Percentiles rank a stretch among this genome's conserved stretches.
Conservation (phyloP, 1,140 invertebrate species). For the Drosophila grimshawi region DNA sequence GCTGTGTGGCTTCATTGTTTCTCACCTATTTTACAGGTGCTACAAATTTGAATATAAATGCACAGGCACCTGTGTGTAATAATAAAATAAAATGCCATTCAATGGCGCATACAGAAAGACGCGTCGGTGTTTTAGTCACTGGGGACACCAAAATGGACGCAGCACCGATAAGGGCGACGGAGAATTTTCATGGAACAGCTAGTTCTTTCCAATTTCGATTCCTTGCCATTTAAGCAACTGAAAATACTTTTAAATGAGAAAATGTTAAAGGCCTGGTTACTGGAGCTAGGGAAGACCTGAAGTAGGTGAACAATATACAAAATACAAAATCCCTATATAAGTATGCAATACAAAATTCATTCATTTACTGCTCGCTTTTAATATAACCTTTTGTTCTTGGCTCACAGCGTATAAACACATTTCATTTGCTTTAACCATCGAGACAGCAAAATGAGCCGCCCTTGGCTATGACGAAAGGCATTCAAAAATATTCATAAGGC, state of each 20-base stretch:
- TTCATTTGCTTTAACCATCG: slow-evolving; percentile 39
- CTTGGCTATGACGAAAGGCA: slow-evolving; percentile 28
- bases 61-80: slow-evolving; percentile 72
- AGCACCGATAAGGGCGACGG: neutral
- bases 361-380: neutral
- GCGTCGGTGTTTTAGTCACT: slow-evolving; percentile 57
- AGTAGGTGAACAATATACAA: neutral
- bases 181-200: slow-evolving; percentile 44
- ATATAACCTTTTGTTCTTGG: slow-evolving; percentile 2
- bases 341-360: neutral
- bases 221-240: slow-evolving; percentile 61
- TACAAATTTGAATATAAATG: slow-evolving; percentile 82
- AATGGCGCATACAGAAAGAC: slow-evolving; percentile 57
- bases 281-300: neutral
- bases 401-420: slow-evolving; percentile 30
- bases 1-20: slow-evolving; percentile 73
- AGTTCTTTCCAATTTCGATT: slow-evolving; percentile 62
- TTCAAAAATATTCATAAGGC: slow-evolving; percentile 43
- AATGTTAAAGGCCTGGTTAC: neutral
- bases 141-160: slow-evolving; percentile 12
- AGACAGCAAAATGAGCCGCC: slow-evolving; percentile 55
- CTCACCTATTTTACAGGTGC: slow-evolving; percentile 75
- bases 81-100: slow-evolving; percentile 76
- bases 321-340: neutral
- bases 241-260: neutral